A percentile compares a stretch with the other conserved stretches of the same genome.
These are phyloP conservation scores for Heteropelma amictum DNA, from an alignment of 2,888 invertebrate genomes.

Conservation along the genomic window DNA sequence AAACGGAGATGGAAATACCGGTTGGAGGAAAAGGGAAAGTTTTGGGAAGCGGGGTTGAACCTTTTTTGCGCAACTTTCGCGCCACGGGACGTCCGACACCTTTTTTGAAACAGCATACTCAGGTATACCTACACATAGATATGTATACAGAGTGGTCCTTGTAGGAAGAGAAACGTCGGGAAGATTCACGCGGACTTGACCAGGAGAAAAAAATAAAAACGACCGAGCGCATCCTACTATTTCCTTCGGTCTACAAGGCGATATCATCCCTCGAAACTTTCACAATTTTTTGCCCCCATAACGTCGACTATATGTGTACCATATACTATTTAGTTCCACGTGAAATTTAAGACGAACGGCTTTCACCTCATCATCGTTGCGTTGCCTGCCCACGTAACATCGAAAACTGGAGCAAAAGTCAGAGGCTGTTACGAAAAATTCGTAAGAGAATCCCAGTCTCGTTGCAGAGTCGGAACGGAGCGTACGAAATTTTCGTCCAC, in stretches of 20 bases:
- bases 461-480: conserved; percentile 51
- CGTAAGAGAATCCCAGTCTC: conserved; percentile 52
- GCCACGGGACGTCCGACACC: conserved; percentile 68
- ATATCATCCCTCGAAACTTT: conserved; percentile 65
- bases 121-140: no score
- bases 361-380: conserved; percentile 49
- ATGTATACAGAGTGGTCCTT: no score
- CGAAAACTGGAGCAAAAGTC: not conserved
- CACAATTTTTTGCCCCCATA: conserved; percentile 68
- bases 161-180: conserved; percentile 1
- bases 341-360: conserved; percentile 55
- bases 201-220: conserved; percentile 4
- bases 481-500: conserved; percentile 43
- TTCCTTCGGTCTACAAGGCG: conserved; percentile 18
- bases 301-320: not conserved
- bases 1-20: conserved; percentile 38
- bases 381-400: conserved; percentile 15
- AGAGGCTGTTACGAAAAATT: conserved; percentile 28
- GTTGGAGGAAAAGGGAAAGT: conserved; percentile 53
- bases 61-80: conserved; percentile 70
- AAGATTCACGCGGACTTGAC: not conserved
- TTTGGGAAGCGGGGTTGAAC: conserved; percentile 39
- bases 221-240: conserved; percentile 17
- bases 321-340: conserved; percentile 49
- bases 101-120: conserved; percentile 52